Evolutionary conservation across 1,140 invertebrate genomes (phyloP).

Genomic region (Trichoplusia ni): DNA sequence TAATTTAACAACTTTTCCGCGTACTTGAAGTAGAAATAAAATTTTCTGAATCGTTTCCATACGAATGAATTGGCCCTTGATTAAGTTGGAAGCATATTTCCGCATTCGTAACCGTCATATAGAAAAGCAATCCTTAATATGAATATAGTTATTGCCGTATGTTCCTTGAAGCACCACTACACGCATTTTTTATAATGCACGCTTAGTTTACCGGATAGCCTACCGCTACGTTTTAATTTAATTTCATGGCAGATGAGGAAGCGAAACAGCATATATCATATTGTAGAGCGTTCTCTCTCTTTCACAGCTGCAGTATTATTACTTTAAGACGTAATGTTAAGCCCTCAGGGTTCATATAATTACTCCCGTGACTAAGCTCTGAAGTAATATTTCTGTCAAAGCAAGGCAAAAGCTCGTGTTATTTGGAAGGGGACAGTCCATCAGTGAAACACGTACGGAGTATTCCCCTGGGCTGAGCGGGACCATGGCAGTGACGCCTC

Average conservation of each 20-base stretch:
- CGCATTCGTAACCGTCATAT: not conserved
- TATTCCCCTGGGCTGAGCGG: conserved; percentile 35
- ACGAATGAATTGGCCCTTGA: not conserved
- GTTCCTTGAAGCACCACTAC: not conserved
- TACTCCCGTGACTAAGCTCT: not conserved
- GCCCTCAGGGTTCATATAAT: not conserved
- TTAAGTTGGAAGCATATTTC: not conserved
- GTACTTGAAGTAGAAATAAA: not conserved
- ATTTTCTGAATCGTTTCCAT: not conserved
- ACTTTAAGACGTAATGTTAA: not conserved
- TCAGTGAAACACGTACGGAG: conserved; percentile 3
- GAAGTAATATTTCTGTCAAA: conserved; percentile 15
- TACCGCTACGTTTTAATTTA: too few relatives aligned
- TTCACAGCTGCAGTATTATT: too few relatives aligned
- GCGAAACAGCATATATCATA: too few relatives aligned
- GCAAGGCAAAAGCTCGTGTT: not conserved
- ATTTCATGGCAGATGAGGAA: too few relatives aligned
- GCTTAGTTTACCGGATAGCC: not conserved
- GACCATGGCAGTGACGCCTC: not conserved
- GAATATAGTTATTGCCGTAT: conserved; percentile 1
- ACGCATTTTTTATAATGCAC: not conserved
- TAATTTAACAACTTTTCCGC: not conserved
- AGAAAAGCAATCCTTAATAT: not conserved
- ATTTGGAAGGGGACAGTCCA: conserved; percentile 22
- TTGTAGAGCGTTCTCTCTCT: too few relatives aligned